These are phyloP conservation scores for Odontamblyopus rebecca DNA, from an alignment of 2,797 vertebrate genomes.

Conservation along the genomic window DNA sequence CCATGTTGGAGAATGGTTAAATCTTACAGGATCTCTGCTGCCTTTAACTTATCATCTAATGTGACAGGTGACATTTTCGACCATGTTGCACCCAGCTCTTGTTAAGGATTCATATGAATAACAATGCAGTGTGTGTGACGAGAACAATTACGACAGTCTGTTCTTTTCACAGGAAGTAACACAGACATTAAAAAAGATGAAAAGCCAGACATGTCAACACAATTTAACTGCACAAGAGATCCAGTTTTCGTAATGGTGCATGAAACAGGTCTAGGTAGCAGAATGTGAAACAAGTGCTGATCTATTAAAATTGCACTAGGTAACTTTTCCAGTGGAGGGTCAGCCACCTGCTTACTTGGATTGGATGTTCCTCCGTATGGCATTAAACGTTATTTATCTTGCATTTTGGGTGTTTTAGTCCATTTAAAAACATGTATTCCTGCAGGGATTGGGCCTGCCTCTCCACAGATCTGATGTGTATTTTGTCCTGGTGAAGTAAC, in stretches of 20 bases:
- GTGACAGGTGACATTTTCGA: constrained; percentile 69
- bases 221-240: background rate
- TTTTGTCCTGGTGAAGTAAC: no score
- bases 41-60: constrained; percentile 62
- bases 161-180: constrained; percentile 13
- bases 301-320: background rate
- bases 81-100: constrained; percentile 33
- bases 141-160: constrained; percentile 27
- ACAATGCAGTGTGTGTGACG: constrained; percentile 47
- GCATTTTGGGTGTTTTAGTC: no score
- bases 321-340: no score
- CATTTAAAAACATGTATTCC: no score
- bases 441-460: no score
- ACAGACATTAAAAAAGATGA: background rate
- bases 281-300: background rate
- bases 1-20: constrained; percentile 40
- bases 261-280: background rate
- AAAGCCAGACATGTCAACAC: background rate
- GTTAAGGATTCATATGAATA: constrained; percentile 42
- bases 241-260: background rate
- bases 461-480: no score
- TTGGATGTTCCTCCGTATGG: no score
- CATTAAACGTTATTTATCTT: no score
- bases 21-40: constrained; percentile 42
- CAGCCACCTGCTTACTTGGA: no score